Evolutionary conservation across 1,140 invertebrate species (phyloP).

Genomic region (Bombus vancouverensis): DNA sequence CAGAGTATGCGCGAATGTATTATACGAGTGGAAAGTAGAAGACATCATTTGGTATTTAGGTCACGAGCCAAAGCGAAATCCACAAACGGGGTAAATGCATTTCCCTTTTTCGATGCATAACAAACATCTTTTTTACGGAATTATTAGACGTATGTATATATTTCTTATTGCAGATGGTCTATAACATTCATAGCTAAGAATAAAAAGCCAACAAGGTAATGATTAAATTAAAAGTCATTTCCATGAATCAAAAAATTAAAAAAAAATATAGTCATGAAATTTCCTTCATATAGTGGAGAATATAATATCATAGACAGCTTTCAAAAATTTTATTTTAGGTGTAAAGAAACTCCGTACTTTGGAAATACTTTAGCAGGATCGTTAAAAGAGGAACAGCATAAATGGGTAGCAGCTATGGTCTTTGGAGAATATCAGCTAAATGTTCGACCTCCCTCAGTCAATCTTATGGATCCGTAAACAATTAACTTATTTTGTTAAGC

Average conservation of each 20-base stretch:
- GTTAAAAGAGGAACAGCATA: conserved; percentile 87
- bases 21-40: conserved; percentile 89
- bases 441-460: conserved; percentile 75
- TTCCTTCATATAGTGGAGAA: background rate
- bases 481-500: conserved; percentile 28
- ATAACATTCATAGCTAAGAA: conserved; percentile 90
- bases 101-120: background rate
- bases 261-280: background rate
- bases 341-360: conserved; percentile 90
- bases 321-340: conserved; percentile 81
- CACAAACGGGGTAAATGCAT: conserved; percentile 85
- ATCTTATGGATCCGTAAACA: conserved; percentile 76
- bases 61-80: conserved; percentile 89
- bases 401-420: conserved; percentile 90
- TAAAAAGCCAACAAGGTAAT: conserved; percentile 86
- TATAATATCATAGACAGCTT: background rate
- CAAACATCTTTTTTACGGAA: background rate
- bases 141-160: conserved; percentile 14
- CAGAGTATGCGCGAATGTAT: conserved; percentile 86
- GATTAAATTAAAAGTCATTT: background rate
- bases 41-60: conserved; percentile 92
- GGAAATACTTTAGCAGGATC: conserved; percentile 89
- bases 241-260: background rate
- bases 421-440: conserved; percentile 85
- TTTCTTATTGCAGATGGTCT: conserved; percentile 84